Percentiles rank a stretch among this genome's conserved stretches.
Evolutionary conservation across 2,113 vertebrate species (phyloP).

Genomic region (Ictalurus punctatus): DNA sequence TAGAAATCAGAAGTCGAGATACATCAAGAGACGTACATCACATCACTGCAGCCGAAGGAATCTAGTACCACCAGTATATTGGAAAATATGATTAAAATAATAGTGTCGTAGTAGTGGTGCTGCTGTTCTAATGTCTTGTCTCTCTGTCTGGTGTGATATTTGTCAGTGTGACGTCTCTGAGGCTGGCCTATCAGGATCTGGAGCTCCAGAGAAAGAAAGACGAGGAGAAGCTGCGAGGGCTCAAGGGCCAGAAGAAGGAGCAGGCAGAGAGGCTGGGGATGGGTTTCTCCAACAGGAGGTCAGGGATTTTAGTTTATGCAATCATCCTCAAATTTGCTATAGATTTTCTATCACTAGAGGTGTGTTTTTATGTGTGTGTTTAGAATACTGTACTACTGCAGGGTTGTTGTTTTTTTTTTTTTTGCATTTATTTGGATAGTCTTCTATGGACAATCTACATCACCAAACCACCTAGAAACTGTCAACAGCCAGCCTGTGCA

Average conservation of each 20-base stretch:
- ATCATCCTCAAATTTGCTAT: not conserved
- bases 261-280: slow-evolving; percentile 91
- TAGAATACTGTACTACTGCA: not conserved
- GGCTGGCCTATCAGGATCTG: slow-evolving; percentile 85
- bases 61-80: not conserved
- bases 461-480: not conserved
- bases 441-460: not conserved
- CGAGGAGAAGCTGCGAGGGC: slow-evolving; percentile 72
- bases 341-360: not conserved
- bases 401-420: not conserved
- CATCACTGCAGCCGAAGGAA: not conserved
- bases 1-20: not conserved
- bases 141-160: not conserved
- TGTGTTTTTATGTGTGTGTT: not conserved
- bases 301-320: slow-evolving; percentile 28
- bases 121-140: not conserved
- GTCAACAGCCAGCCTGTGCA: not conserved
- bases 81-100: not conserved
- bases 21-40: not conserved
- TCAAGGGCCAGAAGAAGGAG: slow-evolving; percentile 78
- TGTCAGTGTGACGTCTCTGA: slow-evolving; percentile 78
- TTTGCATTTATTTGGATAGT: not conserved
- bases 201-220: slow-evolving; percentile 82
- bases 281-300: slow-evolving; percentile 80
- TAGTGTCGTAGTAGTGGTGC: not conserved